A percentile compares a stretch with the other conserved stretches of the same genome.
These are phyloP conservation scores for Aethina tumida DNA, from an alignment of 1,140 invertebrate species.

Conservation along the genomic window DNA sequence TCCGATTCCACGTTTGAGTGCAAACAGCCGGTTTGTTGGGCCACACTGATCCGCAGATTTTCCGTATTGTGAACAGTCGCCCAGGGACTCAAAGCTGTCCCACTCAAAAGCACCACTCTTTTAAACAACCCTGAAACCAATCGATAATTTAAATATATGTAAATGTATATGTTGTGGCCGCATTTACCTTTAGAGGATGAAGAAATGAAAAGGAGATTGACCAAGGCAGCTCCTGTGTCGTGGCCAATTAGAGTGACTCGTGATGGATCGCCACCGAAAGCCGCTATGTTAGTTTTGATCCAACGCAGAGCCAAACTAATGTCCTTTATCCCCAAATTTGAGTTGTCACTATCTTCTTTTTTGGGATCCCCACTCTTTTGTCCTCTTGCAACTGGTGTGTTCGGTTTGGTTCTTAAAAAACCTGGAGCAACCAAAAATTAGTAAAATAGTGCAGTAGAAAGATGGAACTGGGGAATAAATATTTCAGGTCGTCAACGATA, in stretches of 20 bases:
- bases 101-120: conserved; percentile 75
- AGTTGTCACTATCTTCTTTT: conserved; percentile 38
- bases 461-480: no score
- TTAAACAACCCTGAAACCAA: conserved; percentile 62
- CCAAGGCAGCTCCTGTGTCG: conserved; percentile 73
- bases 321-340: conserved; percentile 67
- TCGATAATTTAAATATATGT: neutral
- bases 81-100: conserved; percentile 77
- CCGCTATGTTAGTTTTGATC: conserved; percentile 65
- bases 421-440: no score
- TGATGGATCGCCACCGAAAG: conserved; percentile 70
- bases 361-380: conserved; percentile 1
- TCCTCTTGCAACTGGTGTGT: neutral
- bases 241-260: conserved; percentile 80
- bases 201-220: conserved; percentile 71
- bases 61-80: conserved; percentile 67
- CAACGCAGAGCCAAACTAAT: conserved; percentile 63
- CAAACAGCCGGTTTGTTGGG: conserved; percentile 57
- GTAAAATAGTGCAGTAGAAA: no score
- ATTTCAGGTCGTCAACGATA: no score
- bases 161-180: no score
- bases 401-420: conserved; percentile 51
- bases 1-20: conserved; percentile 21
- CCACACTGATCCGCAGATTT: conserved; percentile 56
- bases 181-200: conserved; percentile 58